Evolutionary conservation across 2,113 vertebrate genomes (phyloP).

Genomic region (Tragelaphus buxtoni): DNA sequence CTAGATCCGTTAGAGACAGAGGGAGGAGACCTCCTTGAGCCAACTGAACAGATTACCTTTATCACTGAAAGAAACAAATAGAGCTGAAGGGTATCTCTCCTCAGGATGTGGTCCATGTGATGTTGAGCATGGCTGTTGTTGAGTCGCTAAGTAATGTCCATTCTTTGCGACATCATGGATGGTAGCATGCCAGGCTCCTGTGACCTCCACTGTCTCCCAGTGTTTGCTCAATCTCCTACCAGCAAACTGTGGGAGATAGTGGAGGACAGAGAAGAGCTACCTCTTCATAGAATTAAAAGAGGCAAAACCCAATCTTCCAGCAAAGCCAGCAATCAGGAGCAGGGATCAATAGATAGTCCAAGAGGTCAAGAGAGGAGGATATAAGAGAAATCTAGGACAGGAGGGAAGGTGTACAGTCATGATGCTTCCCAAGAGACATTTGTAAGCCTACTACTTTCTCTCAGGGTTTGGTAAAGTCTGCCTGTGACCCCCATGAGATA

Average conservation of each 20-base stretch:
- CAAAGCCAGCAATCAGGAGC: neutral
- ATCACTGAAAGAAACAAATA: neutral
- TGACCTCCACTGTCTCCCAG: neutral
- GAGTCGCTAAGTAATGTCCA: neutral
- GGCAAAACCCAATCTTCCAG: neutral
- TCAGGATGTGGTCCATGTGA: neutral
- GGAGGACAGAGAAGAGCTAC: neutral
- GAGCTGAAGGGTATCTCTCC: neutral
- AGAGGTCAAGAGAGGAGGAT: neutral
- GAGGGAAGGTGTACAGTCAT: neutral
- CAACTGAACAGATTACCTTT: neutral
- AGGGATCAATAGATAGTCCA: neutral
- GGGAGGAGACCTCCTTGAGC: neutral
- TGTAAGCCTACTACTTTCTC: neutral
- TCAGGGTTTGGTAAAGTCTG: neutral
- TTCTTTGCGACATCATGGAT: neutral
- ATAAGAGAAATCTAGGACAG: neutral
- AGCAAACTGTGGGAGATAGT: neutral
- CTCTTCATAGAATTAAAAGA: neutral
- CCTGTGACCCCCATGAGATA: neutral
- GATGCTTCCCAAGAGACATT: neutral
- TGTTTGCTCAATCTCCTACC: neutral
- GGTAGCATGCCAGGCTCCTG: neutral
- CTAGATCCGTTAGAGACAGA: neutral
- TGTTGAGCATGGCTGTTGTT: neutral